These are phyloP conservation scores for Drosophila serrata DNA, from an alignment of 1,140 invertebrate genomes.

Conservation along the genomic window DNA sequence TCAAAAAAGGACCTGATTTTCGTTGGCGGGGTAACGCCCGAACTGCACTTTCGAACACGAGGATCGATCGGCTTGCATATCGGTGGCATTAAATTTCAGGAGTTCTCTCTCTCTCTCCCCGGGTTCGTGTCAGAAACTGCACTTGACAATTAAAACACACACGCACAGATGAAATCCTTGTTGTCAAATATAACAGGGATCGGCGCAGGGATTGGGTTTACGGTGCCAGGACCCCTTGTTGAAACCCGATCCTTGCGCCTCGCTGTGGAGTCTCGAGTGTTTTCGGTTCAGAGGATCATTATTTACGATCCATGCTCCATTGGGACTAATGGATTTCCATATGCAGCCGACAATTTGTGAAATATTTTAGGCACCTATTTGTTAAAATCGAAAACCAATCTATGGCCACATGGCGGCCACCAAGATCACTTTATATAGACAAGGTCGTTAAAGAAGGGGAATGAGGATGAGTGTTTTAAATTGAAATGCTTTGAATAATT, in stretches of 20 bases:
- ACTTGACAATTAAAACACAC: constrained; percentile 70
- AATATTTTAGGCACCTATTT: constrained; percentile 47
- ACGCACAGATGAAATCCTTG: constrained; percentile 34
- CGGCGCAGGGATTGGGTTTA: constrained; percentile 35
- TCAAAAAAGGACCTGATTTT: constrained; percentile 32
- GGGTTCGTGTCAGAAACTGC: constrained; percentile 62
- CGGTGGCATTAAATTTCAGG: constrained; percentile 55
- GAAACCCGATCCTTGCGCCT: constrained; percentile 55
- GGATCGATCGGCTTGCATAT: constrained; percentile 57
- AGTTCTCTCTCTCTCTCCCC: constrained; percentile 20
- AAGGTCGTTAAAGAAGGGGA: neutral
- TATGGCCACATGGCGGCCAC: constrained; percentile 32
- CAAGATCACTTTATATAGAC: neutral
- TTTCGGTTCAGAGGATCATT: constrained; percentile 25
- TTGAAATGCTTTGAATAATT: neutral
- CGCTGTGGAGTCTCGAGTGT: constrained; percentile 55
- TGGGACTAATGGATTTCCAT: constrained; percentile 52
- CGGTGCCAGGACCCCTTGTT: constrained; percentile 35
- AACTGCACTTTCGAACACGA: constrained; percentile 50
- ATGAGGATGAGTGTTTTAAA: neutral
- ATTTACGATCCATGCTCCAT: constrained; percentile 50
- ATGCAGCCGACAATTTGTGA: constrained; percentile 52
- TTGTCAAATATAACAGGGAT: constrained; percentile 77
- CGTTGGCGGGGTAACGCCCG: constrained; percentile 33
- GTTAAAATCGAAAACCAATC: constrained; percentile 46